A percentile compares a stretch with the other conserved stretches of the same genome.
Evolutionary conservation across 1,140 invertebrate genomes (phyloP).

Genomic region (Amyelois transitella): DNA sequence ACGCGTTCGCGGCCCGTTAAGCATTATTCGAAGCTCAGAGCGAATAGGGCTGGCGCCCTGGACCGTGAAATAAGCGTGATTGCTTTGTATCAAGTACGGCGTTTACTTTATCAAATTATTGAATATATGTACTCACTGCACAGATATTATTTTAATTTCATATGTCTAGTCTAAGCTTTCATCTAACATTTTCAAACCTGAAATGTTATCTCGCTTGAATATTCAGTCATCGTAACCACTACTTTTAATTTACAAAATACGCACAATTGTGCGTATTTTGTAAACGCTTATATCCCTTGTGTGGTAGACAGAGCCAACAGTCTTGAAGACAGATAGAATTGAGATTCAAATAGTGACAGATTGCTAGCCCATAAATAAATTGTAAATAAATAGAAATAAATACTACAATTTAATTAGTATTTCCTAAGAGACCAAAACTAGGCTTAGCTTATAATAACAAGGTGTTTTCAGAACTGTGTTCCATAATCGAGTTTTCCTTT

Average conservation of each 20-base stretch:
- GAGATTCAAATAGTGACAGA: too few species aligned
- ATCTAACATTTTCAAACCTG: too few species aligned
- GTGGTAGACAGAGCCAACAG: too few species aligned
- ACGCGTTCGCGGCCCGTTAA: constrained; percentile 27
- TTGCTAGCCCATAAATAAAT: too few species aligned
- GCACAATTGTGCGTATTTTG: too few species aligned
- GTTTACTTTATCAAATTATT: neutral
- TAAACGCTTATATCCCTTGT: too few species aligned
- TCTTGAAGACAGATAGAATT: too few species aligned
- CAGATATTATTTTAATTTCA: neutral
- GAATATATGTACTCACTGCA: neutral
- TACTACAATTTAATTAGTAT: neutral
- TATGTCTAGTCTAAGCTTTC: too few species aligned
- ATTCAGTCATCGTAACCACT: too few species aligned
- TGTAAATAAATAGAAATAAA: too few species aligned
- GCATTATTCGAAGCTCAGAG: constrained; percentile 13
- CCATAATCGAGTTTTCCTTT: constrained; percentile 20
- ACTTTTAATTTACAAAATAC: too few species aligned
- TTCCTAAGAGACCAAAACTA: neutral
- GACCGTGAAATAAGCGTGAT: constrained; percentile 29
- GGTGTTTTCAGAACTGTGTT: constrained; percentile 9
- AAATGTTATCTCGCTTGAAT: too few species aligned
- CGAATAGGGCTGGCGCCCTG: constrained; percentile 12
- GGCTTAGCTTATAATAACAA: constrained; percentile 8
- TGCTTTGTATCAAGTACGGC: constrained; percentile 20